Evolutionary conservation across 1,140 invertebrate genomes (phyloP), one percentile per base, ranked within the genome.

Genomic region (Rhopalosiphum padi): DNA sequence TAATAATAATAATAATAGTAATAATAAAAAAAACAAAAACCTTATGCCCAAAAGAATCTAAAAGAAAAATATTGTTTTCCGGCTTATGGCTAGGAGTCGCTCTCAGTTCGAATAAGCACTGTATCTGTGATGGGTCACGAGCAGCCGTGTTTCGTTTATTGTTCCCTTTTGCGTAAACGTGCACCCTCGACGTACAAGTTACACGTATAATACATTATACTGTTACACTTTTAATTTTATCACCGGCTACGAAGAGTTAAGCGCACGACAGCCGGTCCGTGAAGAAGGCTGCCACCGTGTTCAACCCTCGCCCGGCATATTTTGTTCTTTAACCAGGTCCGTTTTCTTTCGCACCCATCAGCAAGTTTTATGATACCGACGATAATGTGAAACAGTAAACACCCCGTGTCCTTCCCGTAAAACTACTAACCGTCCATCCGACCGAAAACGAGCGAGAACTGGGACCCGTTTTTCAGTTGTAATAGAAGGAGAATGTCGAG

Each of bases 151-250:
- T 46, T n/a, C 46, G 7, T 90, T 60, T 41, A 7, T 46, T 77
- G 68, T 91, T 83, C 23, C 46, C 43, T 51, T 83, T 92, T 4
- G 18, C 22, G 83, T 41, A 48, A 88, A 25, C 37, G 21, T 77
- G n/a, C 30, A 82, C 90, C n/a, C 68, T 91, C 37, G 41, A 25
- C 51, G 37, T 35, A 37, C 7, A 60, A 18, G 41, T 77, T 91
- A 82, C 46, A 35, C 46, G 30, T 88, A 48, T 48, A 41, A 30
- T 86, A 86, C 18, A 46, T 87, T 87, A 46, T 87, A 87, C 43
- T 48, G 48, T 21, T 91, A 82, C n/a, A n/a, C 90, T 92, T 92
- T 93, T 86, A 85, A 85, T 93, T 93, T 93, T 41, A 85, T 85
- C 91, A 51, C 82, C 46, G 46, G 1, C 48, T 23, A 89, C 87